phyloP scores from a whole-genome alignment of 2,113 vertebrate genomes.

The Neogobius melanostomus region DNA sequence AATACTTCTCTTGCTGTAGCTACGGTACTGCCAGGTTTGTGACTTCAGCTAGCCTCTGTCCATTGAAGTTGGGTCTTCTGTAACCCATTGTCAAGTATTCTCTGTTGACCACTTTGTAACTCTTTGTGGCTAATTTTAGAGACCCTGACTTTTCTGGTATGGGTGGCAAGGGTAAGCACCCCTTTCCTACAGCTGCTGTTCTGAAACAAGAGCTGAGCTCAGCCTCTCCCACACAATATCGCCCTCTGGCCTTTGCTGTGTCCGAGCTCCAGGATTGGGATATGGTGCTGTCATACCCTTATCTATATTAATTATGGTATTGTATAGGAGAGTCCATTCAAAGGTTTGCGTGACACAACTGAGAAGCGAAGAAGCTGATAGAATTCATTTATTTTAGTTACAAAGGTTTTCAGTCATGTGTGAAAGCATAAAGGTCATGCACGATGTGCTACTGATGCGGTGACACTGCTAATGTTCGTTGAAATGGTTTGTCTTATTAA shows the following conservation, averaged over 20 bases:
- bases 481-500: too few species aligned
- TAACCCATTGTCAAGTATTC: constrained; percentile 26
- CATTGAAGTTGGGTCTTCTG: neutral
- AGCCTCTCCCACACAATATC: constrained; percentile 51
- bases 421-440: too few species aligned
- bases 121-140: constrained; percentile 74
- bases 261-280: constrained; percentile 17
- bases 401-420: too few species aligned
- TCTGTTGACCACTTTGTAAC: constrained; percentile 32
- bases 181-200: constrained; percentile 70
- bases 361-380: too few species aligned
- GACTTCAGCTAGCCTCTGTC: neutral
- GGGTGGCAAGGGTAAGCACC: constrained; percentile 42
- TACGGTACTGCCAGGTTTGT: neutral
- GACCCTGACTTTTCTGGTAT: constrained; percentile 74
- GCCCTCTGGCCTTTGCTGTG: constrained; percentile 64
- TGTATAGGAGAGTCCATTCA: too few species aligned
- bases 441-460: too few species aligned
- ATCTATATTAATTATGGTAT: constrained; percentile 44
- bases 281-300: neutral
- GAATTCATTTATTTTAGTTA: too few species aligned
- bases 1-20: neutral
- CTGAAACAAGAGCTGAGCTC: constrained; percentile 70
- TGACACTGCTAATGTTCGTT: too few species aligned
- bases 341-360: too few species aligned